Conservation (phyloP, 2,797 vertebrate genomes). For the Halcyon badia region DNA sequence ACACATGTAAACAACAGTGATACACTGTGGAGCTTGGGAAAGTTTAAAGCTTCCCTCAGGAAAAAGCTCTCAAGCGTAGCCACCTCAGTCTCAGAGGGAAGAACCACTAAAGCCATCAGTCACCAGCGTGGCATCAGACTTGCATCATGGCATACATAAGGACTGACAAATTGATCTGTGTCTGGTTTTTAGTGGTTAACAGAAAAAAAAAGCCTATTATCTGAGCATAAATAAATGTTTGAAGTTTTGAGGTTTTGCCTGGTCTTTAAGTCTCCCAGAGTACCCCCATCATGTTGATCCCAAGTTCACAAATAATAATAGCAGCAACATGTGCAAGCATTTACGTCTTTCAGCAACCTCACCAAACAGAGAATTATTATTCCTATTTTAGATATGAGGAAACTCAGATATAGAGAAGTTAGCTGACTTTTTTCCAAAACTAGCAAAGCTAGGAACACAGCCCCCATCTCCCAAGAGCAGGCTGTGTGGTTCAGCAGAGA, state of each 20-base stretch:
- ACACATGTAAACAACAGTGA: not conserved
- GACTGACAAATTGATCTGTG: not conserved
- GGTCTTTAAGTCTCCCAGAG: not conserved
- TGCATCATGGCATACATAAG: rapidly evolving
- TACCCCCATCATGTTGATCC: not conserved
- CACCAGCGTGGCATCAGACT: not conserved
- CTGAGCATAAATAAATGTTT: not conserved
- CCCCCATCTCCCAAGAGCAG: not conserved
- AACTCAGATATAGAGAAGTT: not conserved
- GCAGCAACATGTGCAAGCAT: not conserved
- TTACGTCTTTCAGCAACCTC: not conserved
- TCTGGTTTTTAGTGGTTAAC: not conserved
- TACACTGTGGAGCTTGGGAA: not conserved
- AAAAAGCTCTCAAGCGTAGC: not conserved
- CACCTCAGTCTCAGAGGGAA: not conserved
- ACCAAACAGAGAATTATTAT: not conserved
- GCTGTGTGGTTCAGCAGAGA: not conserved
- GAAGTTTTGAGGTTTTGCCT: not conserved
- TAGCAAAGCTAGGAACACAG: not conserved
- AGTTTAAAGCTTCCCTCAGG: not conserved
- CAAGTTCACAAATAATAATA: not conserved
- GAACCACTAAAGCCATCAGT: not conserved
- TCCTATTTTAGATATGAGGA: not conserved
- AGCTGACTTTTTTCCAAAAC: not conserved
- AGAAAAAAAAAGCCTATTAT: not conserved